phyloP scores from a whole-genome alignment of 2,888 invertebrate genomes.

The Formica aserva region DNA sequence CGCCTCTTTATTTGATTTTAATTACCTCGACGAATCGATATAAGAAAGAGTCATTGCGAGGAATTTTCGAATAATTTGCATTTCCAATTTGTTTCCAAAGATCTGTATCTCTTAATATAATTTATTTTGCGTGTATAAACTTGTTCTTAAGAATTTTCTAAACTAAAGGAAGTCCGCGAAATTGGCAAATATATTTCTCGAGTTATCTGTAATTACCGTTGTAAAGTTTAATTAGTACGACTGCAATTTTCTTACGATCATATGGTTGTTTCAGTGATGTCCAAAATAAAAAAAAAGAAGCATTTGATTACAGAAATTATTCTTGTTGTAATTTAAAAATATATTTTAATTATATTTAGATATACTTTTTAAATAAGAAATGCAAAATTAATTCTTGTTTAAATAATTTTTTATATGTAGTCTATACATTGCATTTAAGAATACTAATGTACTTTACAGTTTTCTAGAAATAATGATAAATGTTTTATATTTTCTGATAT shows the following conservation, averaged over 20 bases:
- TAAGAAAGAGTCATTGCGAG: conserved; percentile 9
- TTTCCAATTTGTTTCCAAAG: conserved; percentile 2
- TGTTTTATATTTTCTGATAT: background rate
- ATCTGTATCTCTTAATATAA: background rate
- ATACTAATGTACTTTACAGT: background rate
- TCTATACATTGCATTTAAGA: background rate
- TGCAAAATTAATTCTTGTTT: background rate
- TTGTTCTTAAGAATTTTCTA: background rate
- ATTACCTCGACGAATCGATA: conserved; percentile 57
- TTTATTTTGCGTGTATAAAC: background rate
- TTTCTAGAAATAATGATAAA: background rate
- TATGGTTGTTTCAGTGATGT: background rate
- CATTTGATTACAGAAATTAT: background rate
- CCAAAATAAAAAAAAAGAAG: background rate
- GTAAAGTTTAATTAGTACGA: background rate
- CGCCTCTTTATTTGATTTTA: conserved; percentile 66
- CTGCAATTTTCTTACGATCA: background rate
- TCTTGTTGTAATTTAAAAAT: background rate
- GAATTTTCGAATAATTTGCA: background rate
- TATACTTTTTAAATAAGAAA: background rate
- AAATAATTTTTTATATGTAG: background rate
- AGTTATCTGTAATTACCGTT: background rate
- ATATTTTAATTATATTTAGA: background rate
- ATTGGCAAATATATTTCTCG: background rate
- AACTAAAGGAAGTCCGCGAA: background rate